phyloP scores from a whole-genome alignment of 2,888 invertebrate species.

The Lissocephala sabroskyi region DNA sequence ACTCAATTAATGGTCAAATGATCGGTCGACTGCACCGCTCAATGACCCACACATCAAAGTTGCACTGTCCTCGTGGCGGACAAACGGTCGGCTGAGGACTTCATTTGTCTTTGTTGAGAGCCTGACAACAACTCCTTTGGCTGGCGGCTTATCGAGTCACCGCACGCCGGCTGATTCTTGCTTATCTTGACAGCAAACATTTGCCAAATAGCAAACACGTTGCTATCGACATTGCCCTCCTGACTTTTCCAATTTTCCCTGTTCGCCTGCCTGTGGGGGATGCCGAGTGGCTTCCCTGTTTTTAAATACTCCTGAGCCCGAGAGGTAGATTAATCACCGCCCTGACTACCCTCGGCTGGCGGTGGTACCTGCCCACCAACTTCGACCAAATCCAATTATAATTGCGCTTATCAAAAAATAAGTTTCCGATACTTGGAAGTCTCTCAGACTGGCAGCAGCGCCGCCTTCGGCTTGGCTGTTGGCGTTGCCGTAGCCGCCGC shows the following conservation, averaged over 20 bases:
- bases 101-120: constrained; percentile 58
- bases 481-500: constrained; percentile 20
- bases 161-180: constrained; percentile 45
- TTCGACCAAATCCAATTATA: constrained; percentile 60
- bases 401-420: constrained; percentile 65
- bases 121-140: constrained; percentile 18
- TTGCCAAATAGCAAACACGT: constrained; percentile 47
- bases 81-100: constrained; percentile 40
- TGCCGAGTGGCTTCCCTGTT: constrained; percentile 29
- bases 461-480: constrained; percentile 13
- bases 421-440: constrained; percentile 52
- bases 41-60: constrained; percentile 25
- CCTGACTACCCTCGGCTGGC: constrained; percentile 18
- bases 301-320: constrained; percentile 61
- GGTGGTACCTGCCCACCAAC: constrained; percentile 28
- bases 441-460: constrained; percentile 12
- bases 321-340: constrained; percentile 61
- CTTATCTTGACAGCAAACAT: constrained; percentile 64
- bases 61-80: neutral
- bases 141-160: constrained; percentile 21
- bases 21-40: no score
- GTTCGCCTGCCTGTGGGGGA: neutral
- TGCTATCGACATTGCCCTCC: no score
- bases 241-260: no score
- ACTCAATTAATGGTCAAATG: constrained; percentile 49